Evolutionary conservation across 1,140 invertebrate genomes (phyloP).

Genomic region (Gryon sp.): DNA sequence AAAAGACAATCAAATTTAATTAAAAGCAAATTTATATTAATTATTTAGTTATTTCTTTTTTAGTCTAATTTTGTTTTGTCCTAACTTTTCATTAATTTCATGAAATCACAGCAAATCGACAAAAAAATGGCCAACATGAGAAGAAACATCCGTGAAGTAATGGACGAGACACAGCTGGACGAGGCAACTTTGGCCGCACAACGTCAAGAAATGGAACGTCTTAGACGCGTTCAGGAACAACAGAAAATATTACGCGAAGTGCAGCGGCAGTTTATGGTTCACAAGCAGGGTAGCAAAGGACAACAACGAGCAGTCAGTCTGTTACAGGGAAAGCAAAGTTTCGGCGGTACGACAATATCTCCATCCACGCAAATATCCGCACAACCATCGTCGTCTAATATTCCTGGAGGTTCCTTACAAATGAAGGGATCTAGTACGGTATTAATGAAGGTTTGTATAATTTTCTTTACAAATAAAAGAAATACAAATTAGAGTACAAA

Average conservation of each 20-base stretch:
- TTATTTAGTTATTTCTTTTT: background rate
- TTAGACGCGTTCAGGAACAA: slow-evolving; percentile 90
- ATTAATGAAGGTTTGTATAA: slow-evolving; percentile 67
- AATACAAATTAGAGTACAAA: no score
- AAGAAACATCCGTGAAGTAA: slow-evolving; percentile 93
- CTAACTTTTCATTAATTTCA: no score
- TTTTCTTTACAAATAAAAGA: background rate
- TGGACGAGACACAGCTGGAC: slow-evolving; percentile 94
- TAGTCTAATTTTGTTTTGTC: no score
- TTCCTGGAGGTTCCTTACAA: slow-evolving; percentile 64
- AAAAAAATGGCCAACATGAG: slow-evolving; percentile 86
- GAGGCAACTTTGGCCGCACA: slow-evolving; percentile 95
- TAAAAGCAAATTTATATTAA: no score
- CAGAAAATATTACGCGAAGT: slow-evolving; percentile 89
- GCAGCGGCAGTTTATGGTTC: slow-evolving; percentile 85
- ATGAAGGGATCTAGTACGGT: slow-evolving; percentile 70
- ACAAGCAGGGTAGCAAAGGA: slow-evolving; percentile 84
- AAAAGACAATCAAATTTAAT: no score
- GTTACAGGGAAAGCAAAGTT: slow-evolving; percentile 81
- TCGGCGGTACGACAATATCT: slow-evolving; percentile 68
- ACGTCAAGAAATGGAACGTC: slow-evolving; percentile 93
- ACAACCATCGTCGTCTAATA: slow-evolving; percentile 66
- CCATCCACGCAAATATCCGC: slow-evolving; percentile 65
- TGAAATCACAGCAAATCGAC: slow-evolving; percentile 75
- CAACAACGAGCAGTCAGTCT: slow-evolving; percentile 85